phyloP scores from a whole-genome alignment of 2,888 invertebrate genomes.

The Temnothorax ravouxi region DNA sequence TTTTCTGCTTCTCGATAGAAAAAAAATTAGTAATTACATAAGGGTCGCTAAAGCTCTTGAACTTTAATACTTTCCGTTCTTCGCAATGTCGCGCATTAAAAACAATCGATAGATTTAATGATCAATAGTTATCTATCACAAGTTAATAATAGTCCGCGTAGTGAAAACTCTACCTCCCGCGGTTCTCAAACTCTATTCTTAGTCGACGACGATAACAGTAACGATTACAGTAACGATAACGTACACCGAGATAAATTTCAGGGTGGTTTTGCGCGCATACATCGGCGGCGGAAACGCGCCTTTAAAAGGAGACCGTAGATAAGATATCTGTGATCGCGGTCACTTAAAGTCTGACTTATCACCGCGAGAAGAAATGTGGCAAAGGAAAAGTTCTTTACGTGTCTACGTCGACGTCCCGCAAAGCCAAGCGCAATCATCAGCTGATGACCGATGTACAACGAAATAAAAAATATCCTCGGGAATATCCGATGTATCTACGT shows the following conservation, averaged over 20 bases:
- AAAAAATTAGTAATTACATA: neutral
- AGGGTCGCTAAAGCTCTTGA: neutral
- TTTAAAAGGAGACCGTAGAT: conserved; percentile 17
- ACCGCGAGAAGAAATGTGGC: neutral
- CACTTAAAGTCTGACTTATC: conserved; percentile 47
- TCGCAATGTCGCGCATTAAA: conserved; percentile 19
- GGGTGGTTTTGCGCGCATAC: conserved; percentile 33
- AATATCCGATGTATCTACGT: neutral
- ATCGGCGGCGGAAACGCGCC: conserved; percentile 21
- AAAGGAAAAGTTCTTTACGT: conserved; percentile 6
- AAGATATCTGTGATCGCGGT: conserved; percentile 34
- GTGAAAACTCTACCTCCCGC: conserved; percentile 24
- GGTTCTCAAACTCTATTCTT: neutral
- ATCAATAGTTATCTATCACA: conserved; percentile 34
- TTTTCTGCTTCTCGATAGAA: neutral
- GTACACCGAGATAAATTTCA: conserved; percentile 36
- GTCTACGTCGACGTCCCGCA: neutral
- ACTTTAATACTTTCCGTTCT: conserved; percentile 8
- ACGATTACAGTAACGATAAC: conserved; percentile 47
- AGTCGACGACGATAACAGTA: conserved; percentile 23
- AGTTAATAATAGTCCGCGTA: conserved; percentile 32
- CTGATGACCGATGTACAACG: neutral
- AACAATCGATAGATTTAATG: conserved; percentile 26
- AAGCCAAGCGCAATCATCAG: conserved; percentile 19
- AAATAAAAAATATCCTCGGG: neutral